phyloP scores from a whole-genome alignment of 2,888 invertebrate species.

The Cetonia aurata region DNA sequence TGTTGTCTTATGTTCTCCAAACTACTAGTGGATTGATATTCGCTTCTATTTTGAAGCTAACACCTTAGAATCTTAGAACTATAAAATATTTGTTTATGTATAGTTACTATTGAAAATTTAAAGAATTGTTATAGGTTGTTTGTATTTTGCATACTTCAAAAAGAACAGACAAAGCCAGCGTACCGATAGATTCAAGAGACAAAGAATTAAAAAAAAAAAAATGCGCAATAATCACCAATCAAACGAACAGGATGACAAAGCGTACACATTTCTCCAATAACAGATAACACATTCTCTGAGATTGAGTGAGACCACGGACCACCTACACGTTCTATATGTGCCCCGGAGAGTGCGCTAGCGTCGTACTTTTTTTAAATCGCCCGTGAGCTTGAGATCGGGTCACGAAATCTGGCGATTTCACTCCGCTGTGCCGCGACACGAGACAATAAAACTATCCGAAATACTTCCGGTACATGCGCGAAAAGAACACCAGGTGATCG shows the following conservation, averaged over 20 bases:
- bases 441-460: slow-evolving; percentile 52
- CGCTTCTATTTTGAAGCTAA: too few species aligned
- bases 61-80: too few species aligned
- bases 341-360: slow-evolving; percentile 13
- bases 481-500: slow-evolving; percentile 44
- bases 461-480: slow-evolving; percentile 42
- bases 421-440: slow-evolving; percentile 35
- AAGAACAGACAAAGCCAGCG: slow-evolving; percentile 6
- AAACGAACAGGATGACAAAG: slow-evolving; percentile 39
- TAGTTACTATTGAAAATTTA: too few species aligned
- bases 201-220: slow-evolving; percentile 22
- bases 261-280: slow-evolving; percentile 40
- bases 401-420: slow-evolving; percentile 49
- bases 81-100: too few species aligned
- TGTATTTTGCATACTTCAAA: slow-evolving; percentile 11
- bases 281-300: slow-evolving; percentile 36
- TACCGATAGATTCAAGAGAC: slow-evolving; percentile 32
- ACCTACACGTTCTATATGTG: slow-evolving; percentile 34
- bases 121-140: too few species aligned
- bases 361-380: slow-evolving; percentile 43
- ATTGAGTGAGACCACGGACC: slow-evolving; percentile 32
- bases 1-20: too few species aligned
- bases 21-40: too few species aligned
- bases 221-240: slow-evolving; percentile 39
- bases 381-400: slow-evolving; percentile 31